Evolutionary conservation across 2,113 vertebrate genomes (phyloP), one percentile per base, ranked within the genome.

Genomic region (Canis aureus): DNA sequence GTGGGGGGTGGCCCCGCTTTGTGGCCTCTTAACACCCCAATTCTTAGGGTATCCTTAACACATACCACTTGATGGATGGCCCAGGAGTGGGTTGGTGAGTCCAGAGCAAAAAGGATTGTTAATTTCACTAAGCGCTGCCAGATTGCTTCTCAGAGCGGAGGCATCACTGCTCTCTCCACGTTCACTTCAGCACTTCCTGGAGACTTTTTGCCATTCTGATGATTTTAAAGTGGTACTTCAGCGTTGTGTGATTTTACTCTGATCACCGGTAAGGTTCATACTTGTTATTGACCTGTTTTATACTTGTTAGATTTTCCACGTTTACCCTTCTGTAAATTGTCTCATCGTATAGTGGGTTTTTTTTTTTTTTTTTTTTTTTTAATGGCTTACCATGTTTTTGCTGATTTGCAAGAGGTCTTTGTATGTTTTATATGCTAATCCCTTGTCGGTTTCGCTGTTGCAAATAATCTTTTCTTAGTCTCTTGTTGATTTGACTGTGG

Each of bases 141-240:
- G 78, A 4, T 67, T 27, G 76, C 69, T 91, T 57, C 85, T 20
- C 32, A 0, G 66, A 43, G 35, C 6, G 3, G 57, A 59, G 3
- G 25, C 13, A 4, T 38, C 22, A 3, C 49, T 6, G 11, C 11
- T 59, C n/a, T 78, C 35, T 20, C 17, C 55, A 32, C 17, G 2
- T 43, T 78, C 78, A 35, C 51, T 25, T 69, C 51, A 90, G 57
- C 32, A 22, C 84, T 86, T 86, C 27, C 11, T 25, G 2, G 57
- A 90, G 62, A 55, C 32, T 67, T 27, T 66, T 49, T 38, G 32
- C 60, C 74, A 10, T 88, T 35, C 60, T 83, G 43, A 62, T 89
- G 67, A 35, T 87, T 96, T 94, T 90, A 83, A 96, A 96, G 95
- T 69, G 87, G 62, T 35, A 4, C 59, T 91, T 91, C 29, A 43